Conservation (phyloP, 2,113 vertebrate genomes). For the Antennarius striatus region DNA sequence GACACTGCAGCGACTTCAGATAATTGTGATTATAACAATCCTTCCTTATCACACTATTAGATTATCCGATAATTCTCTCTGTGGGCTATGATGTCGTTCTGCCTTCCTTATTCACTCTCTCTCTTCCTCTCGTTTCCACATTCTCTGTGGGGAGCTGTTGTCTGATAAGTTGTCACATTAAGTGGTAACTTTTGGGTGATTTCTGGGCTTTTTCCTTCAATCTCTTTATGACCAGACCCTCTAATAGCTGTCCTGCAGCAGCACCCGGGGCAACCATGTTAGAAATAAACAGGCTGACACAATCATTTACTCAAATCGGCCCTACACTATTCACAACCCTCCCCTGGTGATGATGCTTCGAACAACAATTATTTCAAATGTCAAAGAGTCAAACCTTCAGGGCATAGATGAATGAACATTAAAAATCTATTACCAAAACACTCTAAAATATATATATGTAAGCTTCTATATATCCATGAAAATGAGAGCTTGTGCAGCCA, state of each 20-base stretch:
- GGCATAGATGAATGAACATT: constrained; percentile 98
- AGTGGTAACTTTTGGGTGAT: constrained; percentile 95
- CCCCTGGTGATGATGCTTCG: constrained; percentile 98
- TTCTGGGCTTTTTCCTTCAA: constrained; percentile 80
- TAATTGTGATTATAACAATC: constrained; percentile 60
- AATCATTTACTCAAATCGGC: constrained; percentile 99
- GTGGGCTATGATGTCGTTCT: constrained; percentile 30
- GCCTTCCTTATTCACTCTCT: constrained; percentile 21
- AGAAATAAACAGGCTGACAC: constrained; percentile 99
- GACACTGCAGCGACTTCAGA: constrained; percentile 58
- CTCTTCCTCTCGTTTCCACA: constrained; percentile 45
- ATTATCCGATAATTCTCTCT: constrained; percentile 40
- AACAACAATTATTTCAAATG: constrained; percentile 99
- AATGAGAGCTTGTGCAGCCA: constrained; percentile 13
- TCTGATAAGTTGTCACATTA: constrained; percentile 98
- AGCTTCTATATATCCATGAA: constrained; percentile 61
- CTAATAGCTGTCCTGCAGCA: constrained; percentile 96
- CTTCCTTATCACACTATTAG: constrained; percentile 25
- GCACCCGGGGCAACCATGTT: constrained; percentile 91
- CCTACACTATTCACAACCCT: constrained; percentile 93
- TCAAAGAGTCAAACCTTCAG: constrained; percentile 93
- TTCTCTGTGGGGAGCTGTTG: constrained; percentile 84
- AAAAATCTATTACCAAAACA: constrained; percentile 95
- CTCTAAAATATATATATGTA: constrained; percentile 90
- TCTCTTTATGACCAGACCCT: constrained; percentile 90